Evolutionary conservation across 2,888 invertebrate species (phyloP), one percentile per base, ranked within the genome.

Genomic region (Drosophila merina): DNA sequence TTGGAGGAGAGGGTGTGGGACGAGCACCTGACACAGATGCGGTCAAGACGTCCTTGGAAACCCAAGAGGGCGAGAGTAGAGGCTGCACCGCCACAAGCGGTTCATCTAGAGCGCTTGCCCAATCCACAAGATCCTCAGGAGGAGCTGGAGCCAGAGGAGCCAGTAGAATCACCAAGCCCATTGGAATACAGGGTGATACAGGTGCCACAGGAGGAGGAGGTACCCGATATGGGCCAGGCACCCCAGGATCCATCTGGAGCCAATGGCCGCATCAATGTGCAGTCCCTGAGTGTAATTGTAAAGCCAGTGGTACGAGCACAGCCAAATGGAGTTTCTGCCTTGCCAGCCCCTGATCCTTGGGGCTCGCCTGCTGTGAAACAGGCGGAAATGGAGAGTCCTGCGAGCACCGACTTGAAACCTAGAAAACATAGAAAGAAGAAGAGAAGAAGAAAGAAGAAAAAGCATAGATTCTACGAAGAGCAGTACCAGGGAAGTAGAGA

Each of bases 1-100:
- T 56, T 82, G 30, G 71, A 71, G 50, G 54, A 66, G 4, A 82
- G 73, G n/a, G 83, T 82, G 10, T 76, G 60, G 5, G 58, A 72
- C 25, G 81, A 82, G 55, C 51, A 78, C 10, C 56, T 66, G 14
- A 49, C 51, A 7, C 38, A 52, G 40, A 10, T 56, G 20, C 45
- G 10, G 36, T 33, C 33, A 0, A 36, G 25, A 30, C 10, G 54
- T 3, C 25, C 48, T 2, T 7, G 5, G 2, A 70, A 81, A n/a
- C 8, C 33, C 2, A 76, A 76, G 36, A 56, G 59, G 1, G 56
- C n/a, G 30, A 56, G 57, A 0, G 56, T 20, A 20, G 71, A 67
- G n/a, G 25, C 45, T 1, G 75, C 81, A 4, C 81, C 81, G 10
- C 9, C 57, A 6, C 52, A 57, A 9, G 67, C 79, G 8, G 75